These are phyloP conservation scores for Coreius guichenoti DNA, from an alignment of 2,797 vertebrate genomes.

Conservation along the genomic window DNA sequence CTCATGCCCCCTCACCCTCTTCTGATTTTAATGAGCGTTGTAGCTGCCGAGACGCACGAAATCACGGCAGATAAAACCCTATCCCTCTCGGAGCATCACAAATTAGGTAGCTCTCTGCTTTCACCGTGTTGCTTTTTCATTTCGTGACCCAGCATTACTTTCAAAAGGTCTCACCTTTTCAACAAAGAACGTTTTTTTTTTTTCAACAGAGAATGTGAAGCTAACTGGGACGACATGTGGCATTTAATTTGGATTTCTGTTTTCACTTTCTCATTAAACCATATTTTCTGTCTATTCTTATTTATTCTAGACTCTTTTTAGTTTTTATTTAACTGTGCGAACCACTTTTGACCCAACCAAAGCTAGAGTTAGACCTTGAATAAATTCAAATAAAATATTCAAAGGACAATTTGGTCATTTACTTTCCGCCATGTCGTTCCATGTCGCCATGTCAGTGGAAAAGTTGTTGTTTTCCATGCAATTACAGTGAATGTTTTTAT, in stretches of 20 bases:
- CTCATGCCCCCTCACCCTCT: constrained; percentile 40
- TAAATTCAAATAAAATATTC: neutral
- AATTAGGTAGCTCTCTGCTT: constrained; percentile 31
- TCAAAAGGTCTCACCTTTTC: constrained; percentile 30
- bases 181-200: neutral
- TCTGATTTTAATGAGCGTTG: constrained; percentile 45
- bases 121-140: constrained; percentile 20
- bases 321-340: neutral
- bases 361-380: neutral
- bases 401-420: neutral
- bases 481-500: neutral
- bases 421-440: neutral
- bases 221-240: neutral
- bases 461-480: neutral
- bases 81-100: constrained; percentile 2
- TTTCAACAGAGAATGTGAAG: neutral
- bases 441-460: no score
- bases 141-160: constrained; percentile 31
- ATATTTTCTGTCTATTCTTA: constrained; percentile 3
- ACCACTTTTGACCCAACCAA: neutral
- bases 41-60: neutral
- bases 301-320: constrained; percentile 5
- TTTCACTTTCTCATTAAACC: neutral
- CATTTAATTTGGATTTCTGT: constrained; percentile 3
- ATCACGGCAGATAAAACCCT: constrained; percentile 10